Conservation (phyloP, 2,888 invertebrate genomes). For the Minunthozetes semirufus region DNA sequence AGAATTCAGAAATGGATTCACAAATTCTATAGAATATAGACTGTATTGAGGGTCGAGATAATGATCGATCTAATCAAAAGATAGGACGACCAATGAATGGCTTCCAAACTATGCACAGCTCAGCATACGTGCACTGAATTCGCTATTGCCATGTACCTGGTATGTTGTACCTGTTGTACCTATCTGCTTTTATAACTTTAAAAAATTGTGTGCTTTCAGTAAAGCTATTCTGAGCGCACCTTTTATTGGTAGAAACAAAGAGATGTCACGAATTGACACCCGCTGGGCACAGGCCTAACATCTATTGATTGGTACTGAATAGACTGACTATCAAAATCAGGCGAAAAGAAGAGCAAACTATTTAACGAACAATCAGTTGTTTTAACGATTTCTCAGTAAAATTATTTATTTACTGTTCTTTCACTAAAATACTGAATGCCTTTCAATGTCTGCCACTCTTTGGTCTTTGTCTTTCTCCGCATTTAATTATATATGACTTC, state of each 20-base stretch:
- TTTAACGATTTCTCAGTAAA: conserved; percentile 10
- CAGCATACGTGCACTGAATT: conserved; percentile 21
- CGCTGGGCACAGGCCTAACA: conserved; percentile 18
- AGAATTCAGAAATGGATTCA: conserved; percentile 23
- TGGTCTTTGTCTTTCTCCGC: not conserved
- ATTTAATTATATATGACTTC: not conserved
- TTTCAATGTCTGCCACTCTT: too few relatives aligned
- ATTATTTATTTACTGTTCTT: not conserved
- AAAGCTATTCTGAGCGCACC: not conserved
- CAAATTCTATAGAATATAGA: conserved; percentile 15
- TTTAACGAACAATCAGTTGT: conserved; percentile 12
- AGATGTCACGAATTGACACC: conserved; percentile 36
- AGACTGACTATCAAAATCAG: not conserved
- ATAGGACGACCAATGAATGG: conserved; percentile 7
- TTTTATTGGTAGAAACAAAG: conserved; percentile 28
- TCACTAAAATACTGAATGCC: not conserved
- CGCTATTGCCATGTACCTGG: too few relatives aligned
- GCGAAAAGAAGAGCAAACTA: too few relatives aligned
- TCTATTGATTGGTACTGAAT: not conserved
- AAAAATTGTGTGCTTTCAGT: not conserved
- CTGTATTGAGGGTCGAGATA: conserved; percentile 14
- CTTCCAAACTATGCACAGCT: not conserved
- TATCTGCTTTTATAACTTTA: conserved; percentile 9
- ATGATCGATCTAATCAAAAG: conserved; percentile 29
- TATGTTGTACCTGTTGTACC: too few relatives aligned